A percentile compares a stretch with the other conserved stretches of the same genome.
Conservation (phyloP, 2,113 vertebrate species). For the Todiramphus saurophagus region DNA sequence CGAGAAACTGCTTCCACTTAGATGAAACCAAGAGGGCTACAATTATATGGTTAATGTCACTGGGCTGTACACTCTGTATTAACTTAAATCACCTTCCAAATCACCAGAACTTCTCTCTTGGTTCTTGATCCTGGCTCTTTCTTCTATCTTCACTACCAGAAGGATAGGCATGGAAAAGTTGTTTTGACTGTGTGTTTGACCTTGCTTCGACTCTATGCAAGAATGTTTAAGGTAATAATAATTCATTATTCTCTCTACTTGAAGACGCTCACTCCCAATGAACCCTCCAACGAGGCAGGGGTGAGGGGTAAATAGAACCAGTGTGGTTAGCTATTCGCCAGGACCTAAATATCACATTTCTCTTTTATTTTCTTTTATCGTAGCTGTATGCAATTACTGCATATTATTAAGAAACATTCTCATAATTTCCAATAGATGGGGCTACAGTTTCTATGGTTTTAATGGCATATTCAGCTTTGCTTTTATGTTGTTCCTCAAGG, state of each 20-base stretch:
- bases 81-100: background rate
- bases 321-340: background rate
- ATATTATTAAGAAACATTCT: background rate
- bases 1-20: background rate
- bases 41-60: background rate
- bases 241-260: background rate
- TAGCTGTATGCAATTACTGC: accelerated
- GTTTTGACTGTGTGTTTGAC: background rate
- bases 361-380: background rate
- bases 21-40: accelerated
- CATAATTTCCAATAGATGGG: background rate
- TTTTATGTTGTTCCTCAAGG: background rate
- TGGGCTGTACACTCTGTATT: accelerated
- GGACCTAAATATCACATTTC: background rate
- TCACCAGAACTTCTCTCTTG: background rate
- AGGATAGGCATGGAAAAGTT: background rate
- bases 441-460: background rate
- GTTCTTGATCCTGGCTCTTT: background rate
- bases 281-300: background rate
- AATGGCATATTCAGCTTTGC: background rate
- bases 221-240: background rate
- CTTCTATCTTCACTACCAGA: accelerated
- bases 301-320: background rate
- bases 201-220: background rate
- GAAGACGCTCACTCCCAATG: background rate